Evolutionary conservation across 1,140 invertebrate species (phyloP).

Genomic region (Ruditapes philippinarum): DNA sequence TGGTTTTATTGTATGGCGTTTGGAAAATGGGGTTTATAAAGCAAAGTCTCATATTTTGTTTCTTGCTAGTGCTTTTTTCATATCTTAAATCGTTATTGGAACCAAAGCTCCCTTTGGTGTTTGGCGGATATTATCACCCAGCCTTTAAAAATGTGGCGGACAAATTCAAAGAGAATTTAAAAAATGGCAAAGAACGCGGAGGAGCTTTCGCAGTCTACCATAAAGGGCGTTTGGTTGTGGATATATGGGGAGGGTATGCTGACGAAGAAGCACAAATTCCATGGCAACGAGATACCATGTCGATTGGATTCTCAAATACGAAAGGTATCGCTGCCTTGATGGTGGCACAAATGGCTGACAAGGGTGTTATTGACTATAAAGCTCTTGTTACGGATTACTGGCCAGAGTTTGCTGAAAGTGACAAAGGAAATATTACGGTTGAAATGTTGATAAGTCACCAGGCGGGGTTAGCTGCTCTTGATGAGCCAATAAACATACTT

Average conservation of each 20-base stretch:
- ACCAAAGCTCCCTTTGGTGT: not conserved
- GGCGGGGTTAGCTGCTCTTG: constrained; percentile 12
- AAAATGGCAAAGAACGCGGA: constrained; percentile 65
- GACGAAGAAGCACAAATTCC: constrained; percentile 71
- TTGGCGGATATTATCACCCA: constrained; percentile 39
- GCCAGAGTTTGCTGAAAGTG: constrained; percentile 87
- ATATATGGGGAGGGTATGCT: constrained; percentile 85
- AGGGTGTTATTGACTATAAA: constrained; percentile 63
- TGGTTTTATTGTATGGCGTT: not conserved
- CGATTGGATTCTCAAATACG: constrained; percentile 70
- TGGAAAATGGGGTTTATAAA: constrained; percentile 17
- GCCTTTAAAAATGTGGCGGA: constrained; percentile 8
- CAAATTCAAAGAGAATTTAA: constrained; percentile 54
- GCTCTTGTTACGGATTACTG: constrained; percentile 83
- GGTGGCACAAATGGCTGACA: constrained; percentile 84
- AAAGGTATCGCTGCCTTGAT: constrained; percentile 84
- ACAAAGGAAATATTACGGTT: constrained; percentile 86
- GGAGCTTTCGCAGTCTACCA: constrained; percentile 68
- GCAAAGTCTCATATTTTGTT: not conserved
- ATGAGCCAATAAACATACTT: not conserved
- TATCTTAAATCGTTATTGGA: not conserved
- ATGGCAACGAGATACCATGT: constrained; percentile 73
- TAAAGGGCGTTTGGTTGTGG: constrained; percentile 76
- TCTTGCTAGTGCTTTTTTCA: not conserved
- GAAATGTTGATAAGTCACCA: constrained; percentile 84